These are phyloP conservation scores for Megaceryle maxima DNA, from an alignment of 2,113 vertebrate genomes.

Conservation along the genomic window DNA sequence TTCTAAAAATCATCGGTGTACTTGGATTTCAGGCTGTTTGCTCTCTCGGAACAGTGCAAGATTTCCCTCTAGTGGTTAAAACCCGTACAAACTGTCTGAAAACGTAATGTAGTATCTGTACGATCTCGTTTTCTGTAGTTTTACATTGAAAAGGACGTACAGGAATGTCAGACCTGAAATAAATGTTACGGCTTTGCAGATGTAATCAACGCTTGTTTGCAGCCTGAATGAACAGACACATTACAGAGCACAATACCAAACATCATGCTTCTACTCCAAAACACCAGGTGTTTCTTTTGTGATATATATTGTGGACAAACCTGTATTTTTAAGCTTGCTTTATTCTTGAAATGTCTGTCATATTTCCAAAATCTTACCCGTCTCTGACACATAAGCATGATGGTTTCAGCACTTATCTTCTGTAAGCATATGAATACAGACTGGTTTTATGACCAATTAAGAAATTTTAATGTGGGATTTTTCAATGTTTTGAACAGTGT, in stretches of 20 bases:
- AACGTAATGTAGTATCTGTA: rapidly evolving
- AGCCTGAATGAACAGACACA: neutral
- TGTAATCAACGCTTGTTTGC: neutral
- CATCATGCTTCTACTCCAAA: neutral
- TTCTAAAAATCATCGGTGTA: rapidly evolving
- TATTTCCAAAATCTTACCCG: neutral
- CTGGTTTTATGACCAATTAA: neutral
- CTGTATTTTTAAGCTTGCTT: neutral
- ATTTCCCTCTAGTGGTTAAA: conserved; percentile 35
- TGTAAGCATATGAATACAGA: neutral
- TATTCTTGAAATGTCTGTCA: neutral
- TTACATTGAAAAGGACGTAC: rapidly evolving
- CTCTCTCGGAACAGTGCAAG: neutral
- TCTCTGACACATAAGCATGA: neutral
- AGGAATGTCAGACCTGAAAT: neutral
- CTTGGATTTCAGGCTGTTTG: neutral
- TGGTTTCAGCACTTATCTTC: neutral
- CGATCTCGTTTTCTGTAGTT: neutral
- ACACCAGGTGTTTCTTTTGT: neutral
- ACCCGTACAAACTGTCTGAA: rapidly evolving
- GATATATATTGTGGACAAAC: neutral
- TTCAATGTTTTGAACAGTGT: neutral
- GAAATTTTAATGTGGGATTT: neutral
- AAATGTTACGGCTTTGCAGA: neutral
- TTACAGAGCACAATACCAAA: neutral